Evolutionary conservation across 2,888 invertebrate genomes (phyloP).

Genomic region (Galeruca laticollis): DNA sequence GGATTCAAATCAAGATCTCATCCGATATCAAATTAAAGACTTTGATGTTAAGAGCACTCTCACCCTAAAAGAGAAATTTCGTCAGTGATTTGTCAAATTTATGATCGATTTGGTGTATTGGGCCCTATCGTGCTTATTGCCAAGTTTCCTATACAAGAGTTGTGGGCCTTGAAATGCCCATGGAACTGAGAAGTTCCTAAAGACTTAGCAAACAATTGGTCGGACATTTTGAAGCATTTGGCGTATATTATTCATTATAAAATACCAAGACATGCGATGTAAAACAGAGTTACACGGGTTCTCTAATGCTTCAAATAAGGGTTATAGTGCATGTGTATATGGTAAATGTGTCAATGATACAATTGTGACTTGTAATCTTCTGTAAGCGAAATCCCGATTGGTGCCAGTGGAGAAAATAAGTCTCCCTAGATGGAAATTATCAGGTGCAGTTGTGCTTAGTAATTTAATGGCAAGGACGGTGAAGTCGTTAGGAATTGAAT

Average conservation of each 20-base stretch:
- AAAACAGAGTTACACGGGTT: not conserved
- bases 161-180: too few species aligned
- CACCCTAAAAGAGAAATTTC: too few species aligned
- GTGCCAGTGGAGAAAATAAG: not conserved
- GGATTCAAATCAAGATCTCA: conserved; percentile 16
- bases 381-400: not conserved
- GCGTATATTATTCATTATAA: too few species aligned
- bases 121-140: not conserved
- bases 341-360: too few species aligned
- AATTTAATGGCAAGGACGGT: not conserved
- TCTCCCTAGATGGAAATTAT: not conserved
- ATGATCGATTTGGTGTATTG: not conserved
- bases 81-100: conserved; percentile 1
- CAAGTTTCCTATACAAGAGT: too few species aligned
- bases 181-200: not conserved
- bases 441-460: too few species aligned
- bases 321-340: not conserved
- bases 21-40: not conserved
- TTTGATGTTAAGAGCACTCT: not conserved
- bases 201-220: too few species aligned
- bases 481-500: not conserved
- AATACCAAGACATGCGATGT: too few species aligned
- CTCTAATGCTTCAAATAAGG: not conserved
- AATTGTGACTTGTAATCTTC: not conserved
- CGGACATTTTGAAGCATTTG: too few species aligned